These are phyloP conservation scores for Conchocele bisecta DNA, from an alignment of 2,888 invertebrate species.

Conservation along the genomic window DNA sequence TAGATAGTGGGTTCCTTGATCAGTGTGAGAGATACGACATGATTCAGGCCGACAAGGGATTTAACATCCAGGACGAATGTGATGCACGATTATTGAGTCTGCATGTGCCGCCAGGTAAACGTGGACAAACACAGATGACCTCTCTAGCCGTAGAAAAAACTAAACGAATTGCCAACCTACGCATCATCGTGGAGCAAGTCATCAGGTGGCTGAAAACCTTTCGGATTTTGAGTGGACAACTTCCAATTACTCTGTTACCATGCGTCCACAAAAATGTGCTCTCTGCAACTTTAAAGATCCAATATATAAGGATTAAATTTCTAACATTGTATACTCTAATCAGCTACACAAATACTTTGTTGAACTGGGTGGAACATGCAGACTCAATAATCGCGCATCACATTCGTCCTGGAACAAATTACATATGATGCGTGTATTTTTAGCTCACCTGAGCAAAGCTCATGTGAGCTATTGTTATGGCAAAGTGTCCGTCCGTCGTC, in stretches of 20 bases:
- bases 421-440: too few relatives aligned
- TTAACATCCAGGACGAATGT: slow-evolving; percentile 22
- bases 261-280: slow-evolving; percentile 8
- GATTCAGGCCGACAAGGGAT: slow-evolving; percentile 40
- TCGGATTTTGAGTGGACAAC: background rate
- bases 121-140: slow-evolving; percentile 25
- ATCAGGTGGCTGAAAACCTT: slow-evolving; percentile 10
- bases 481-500: too few relatives aligned
- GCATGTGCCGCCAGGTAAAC: slow-evolving; percentile 16
- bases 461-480: too few relatives aligned
- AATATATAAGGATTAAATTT: slow-evolving; percentile 15
- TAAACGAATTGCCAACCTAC: background rate
- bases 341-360: too few relatives aligned
- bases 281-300: slow-evolving; percentile 11
- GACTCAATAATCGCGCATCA: too few relatives aligned
- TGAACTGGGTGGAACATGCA: too few relatives aligned
- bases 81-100: background rate
- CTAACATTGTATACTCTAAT: too few relatives aligned
- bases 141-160: slow-evolving; percentile 5
- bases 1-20: slow-evolving; percentile 39
- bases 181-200: slow-evolving; percentile 16
- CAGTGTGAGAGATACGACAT: slow-evolving; percentile 40
- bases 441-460: too few relatives aligned
- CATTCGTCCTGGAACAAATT: too few relatives aligned
- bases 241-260: slow-evolving; percentile 12